phyloP scores from a whole-genome alignment of 2,888 invertebrate species.

The Elegia similella region DNA sequence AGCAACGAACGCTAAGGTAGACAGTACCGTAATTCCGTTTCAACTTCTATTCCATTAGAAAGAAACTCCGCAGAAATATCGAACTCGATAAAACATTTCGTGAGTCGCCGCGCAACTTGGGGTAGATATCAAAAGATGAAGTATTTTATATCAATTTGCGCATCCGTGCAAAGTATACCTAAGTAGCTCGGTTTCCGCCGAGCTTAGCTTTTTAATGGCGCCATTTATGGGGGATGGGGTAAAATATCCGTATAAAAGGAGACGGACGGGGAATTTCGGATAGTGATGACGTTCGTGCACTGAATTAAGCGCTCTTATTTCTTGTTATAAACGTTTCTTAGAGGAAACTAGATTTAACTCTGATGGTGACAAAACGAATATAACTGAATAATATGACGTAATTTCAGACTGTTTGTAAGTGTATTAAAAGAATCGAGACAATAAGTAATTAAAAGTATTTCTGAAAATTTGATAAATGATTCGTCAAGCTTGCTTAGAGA shows the following conservation, averaged over 20 bases:
- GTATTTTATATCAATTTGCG: slow-evolving; percentile 77
- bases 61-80: slow-evolving; percentile 5
- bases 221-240: slow-evolving; percentile 64
- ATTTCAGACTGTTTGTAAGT: not conserved
- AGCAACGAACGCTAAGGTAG: not conserved
- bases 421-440: too few species aligned
- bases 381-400: not conserved
- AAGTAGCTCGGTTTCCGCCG: slow-evolving; percentile 58
- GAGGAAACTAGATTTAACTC: not conserved
- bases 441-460: not conserved
- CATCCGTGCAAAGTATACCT: slow-evolving; percentile 74
- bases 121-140: slow-evolving; percentile 62
- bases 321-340: not conserved
- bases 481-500: not conserved
- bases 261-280: slow-evolving; percentile 54
- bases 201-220: slow-evolving; percentile 70
- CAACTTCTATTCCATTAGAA: slow-evolving; percentile 9
- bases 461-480: not conserved
- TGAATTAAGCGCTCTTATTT: slow-evolving; percentile 38
- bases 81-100: slow-evolving; percentile 15
- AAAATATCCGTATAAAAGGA: slow-evolving; percentile 62
- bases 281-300: slow-evolving; percentile 49
- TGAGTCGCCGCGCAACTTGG: slow-evolving; percentile 17
- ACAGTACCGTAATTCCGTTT: slow-evolving; percentile 2
- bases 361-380: not conserved